phyloP scores from a whole-genome alignment of 2,797 vertebrate species.

The Neoniphon sammara region DNA sequence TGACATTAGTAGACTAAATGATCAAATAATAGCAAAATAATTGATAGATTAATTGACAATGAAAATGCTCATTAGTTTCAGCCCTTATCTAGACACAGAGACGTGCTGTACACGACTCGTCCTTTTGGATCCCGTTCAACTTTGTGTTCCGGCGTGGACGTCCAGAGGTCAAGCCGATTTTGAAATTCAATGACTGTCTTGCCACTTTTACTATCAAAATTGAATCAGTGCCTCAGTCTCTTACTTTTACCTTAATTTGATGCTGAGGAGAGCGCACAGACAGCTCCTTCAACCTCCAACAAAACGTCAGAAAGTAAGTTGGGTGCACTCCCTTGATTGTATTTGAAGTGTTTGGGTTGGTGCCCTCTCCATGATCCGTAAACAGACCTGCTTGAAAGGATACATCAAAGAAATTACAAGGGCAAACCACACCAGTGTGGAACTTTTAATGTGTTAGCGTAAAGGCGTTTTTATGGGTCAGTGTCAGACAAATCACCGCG shows the following conservation, averaged over 20 bases:
- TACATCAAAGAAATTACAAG: slow-evolving; percentile 52
- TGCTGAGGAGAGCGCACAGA: slow-evolving; percentile 59
- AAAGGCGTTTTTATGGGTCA: slow-evolving; percentile 42
- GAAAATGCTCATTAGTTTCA: too few relatives aligned
- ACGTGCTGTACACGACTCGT: too few relatives aligned
- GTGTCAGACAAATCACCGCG: slow-evolving; percentile 34
- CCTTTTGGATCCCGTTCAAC: slow-evolving; percentile 5
- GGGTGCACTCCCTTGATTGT: slow-evolving; percentile 66
- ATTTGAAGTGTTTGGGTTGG: slow-evolving; percentile 42
- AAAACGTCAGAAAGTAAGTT: slow-evolving; percentile 28
- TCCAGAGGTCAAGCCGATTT: slow-evolving; percentile 40
- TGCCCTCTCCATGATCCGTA: slow-evolving; percentile 40
- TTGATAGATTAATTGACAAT: too few relatives aligned
- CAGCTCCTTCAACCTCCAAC: slow-evolving; percentile 47
- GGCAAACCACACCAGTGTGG: not conserved
- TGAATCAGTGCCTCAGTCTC: slow-evolving; percentile 39
- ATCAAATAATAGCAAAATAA: too few relatives aligned
- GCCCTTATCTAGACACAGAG: too few relatives aligned
- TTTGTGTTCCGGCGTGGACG: slow-evolving; percentile 16
- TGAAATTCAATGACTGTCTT: slow-evolving; percentile 41
- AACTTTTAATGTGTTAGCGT: slow-evolving; percentile 5
- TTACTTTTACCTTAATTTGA: slow-evolving; percentile 71
- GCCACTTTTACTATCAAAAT: slow-evolving; percentile 52
- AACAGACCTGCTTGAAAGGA: slow-evolving; percentile 39
- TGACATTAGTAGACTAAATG: too few relatives aligned